Evolutionary conservation across 2,797 vertebrate genomes (phyloP), one percentile per base, ranked within the genome.

Genomic region (Siniperca scherzeri): DNA sequence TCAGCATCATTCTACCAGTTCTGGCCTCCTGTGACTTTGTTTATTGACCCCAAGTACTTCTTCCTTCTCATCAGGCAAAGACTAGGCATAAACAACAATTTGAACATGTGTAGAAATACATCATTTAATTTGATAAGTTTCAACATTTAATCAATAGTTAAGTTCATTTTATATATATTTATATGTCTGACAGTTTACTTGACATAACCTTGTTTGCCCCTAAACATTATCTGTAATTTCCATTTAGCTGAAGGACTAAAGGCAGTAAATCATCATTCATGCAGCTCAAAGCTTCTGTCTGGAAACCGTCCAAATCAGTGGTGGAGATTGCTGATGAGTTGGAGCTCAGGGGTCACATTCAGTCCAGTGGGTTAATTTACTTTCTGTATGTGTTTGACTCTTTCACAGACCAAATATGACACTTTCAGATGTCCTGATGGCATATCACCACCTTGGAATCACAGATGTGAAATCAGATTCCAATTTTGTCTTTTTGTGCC

Each of bases 331-430:
- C 77, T 82, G 86, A 88, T 86, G 86, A 82, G 75, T 76, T 77
- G 74, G 62, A 82, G 82, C 84, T 88, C 67, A 25, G 25, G 82
- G 87, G 83, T 92, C 80, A 87, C 66, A 73, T 62, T 50, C 74
- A 77, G 86, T 87, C 86, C 86, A 89, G 70, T 77, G 55, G 85
- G 85, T 84, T 90, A 81, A 92, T 88, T 87, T 77, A 57, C 77
- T 78, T 36, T 80, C 62, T 46, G 42, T 38, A 36, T 55, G 56
- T 61, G 56, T 78, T 70, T 69, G 69, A 79, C 78, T 56, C 48
- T 66, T 83, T 70, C 50, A 36, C 59, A 52, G 10, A 64, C 22
- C 75, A 76, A 78, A 84, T 52, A 46, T 53, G 73, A 73, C 64
- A 56, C 68, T 76, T 61, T 78, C 1, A 40, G 25, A 72, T 57